Base-by-base conservation (phyloP, 92 coral and sea anemone genomes). In the Porites cylindrica region DNA sequence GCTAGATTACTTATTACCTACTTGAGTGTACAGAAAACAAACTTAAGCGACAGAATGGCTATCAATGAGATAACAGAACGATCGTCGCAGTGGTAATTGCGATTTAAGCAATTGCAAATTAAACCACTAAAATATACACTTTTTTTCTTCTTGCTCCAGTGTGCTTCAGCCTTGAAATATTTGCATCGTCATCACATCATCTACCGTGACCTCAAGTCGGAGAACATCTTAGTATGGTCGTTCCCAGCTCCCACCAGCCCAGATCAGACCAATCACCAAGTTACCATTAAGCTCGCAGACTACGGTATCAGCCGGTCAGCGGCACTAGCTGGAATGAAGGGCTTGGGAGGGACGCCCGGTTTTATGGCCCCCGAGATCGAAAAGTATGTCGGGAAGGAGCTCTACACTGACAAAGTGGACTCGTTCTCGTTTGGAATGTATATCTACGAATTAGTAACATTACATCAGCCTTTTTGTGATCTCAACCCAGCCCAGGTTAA, bases 241-340 rank as follows among this genome's bases (percentile, higher is more conserved):
- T 97, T 97, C 83, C 99, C 99, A 58, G 91, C 59, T 18, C 99
- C 99, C 61, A 85, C 89, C 85, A 47, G 97, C 17, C 88, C 93
- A 65, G 92, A 92, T 61, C 95, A 95, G 76, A 76, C 77, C 12
- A 72, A 80, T 17, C 94, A 89, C 58, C 86, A 95, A 29, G 97
- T 95, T 71, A n/a, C 88, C 56, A 95, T 97, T 77, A 97, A 97
- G 75, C 86, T 97, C 16, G 99, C 99, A 51, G 99, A 97, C 95
- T 97, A 97, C 95, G 99, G 99, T 90, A 97, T 97, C 85, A 97
- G 99, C 70, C 89, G 98, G 93, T 92, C 98, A 92, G 99, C 98
- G 89, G 95, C 98, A 1, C 82, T 97, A 73, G 96, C 98, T 12
- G 99, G 99, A 69, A 93, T 96, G 83, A 97, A 97, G 85, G 99